Conservation (phyloP, 2,888 invertebrate species). For the Octodonta nipae region DNA sequence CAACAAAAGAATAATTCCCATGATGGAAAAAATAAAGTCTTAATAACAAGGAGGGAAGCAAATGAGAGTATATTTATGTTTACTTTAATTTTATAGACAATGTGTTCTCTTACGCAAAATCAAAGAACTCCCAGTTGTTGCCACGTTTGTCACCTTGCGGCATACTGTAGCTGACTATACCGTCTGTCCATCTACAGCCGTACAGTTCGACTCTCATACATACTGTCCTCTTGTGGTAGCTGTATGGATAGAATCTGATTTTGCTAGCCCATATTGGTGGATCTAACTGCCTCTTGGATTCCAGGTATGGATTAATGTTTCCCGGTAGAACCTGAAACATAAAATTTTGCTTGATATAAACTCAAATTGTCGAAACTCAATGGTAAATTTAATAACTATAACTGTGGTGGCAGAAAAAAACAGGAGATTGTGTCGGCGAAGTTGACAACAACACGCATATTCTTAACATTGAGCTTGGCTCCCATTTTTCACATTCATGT, state of each 20-base stretch:
- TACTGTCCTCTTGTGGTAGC: constrained; percentile 69
- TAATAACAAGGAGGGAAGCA: too few species aligned
- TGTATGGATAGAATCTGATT: constrained; percentile 75
- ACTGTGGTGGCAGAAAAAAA: too few species aligned
- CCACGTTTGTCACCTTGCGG: constrained; percentile 75
- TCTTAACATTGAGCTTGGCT: too few species aligned
- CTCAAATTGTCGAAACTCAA: too few species aligned
- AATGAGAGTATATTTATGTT: too few species aligned
- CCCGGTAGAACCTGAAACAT: constrained; percentile 60
- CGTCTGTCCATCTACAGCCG: constrained; percentile 77
- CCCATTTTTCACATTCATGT: too few species aligned
- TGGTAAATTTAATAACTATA: too few species aligned
- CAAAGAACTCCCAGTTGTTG: constrained; percentile 67
- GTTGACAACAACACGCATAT: too few species aligned
- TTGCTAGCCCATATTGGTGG: constrained; percentile 77
- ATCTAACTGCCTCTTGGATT: constrained; percentile 60
- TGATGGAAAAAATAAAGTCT: too few species aligned
- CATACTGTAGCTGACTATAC: constrained; percentile 74
- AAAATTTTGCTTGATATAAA: constrained; percentile 4
- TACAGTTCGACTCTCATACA: constrained; percentile 86
- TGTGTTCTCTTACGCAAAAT: constrained; percentile 35
- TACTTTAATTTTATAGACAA: background rate
- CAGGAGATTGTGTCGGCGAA: too few species aligned
- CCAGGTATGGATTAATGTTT: constrained; percentile 74
- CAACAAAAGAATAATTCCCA: too few species aligned